Base-by-base conservation (phyloP, 2,797 vertebrate species). In the Phylloscopus collybita region DNA sequence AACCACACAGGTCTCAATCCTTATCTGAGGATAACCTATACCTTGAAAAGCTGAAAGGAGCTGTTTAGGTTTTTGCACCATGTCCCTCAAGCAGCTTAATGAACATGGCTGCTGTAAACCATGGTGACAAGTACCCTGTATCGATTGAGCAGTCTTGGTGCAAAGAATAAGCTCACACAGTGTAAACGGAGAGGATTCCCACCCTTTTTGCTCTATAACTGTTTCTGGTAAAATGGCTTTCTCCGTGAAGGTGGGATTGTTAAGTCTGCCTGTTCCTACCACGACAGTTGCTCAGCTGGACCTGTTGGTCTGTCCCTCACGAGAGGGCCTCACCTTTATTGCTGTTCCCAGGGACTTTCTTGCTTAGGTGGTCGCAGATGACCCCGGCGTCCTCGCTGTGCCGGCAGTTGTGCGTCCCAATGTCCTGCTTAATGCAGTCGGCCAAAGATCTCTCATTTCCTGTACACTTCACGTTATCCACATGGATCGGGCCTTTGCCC, bases 351-450 rank as follows among this genome's bases (percentile, higher is more conserved):
- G 91, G 88, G 45, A 60, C 79, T 91, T 96, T 98, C 97, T 83
- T 96, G 97, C 97, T 97, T 6, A 96, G 96, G 32, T 99, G 99
- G 96, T 99, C 98, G 26, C 99, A 99, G 94, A 99, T 99, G 67
- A 99, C 99, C 3, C 99, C 99, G 0, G 99, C 99, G 1, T 99
- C 99, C 97, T 99, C 99, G 2, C 98, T 99, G 82, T 99, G 99
- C 34, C 99, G 99, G 89, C 99, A 99, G 98, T 99, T 99, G 97
- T 99, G 99, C 0, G 34, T 98, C 64, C 99, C 99, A 0, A 98
- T 98, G 12, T 98, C 98, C 95, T 99, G 98, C 92, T 99, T 99
- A 92, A 99, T 98, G 93, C 99, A 99, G 96, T 99, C 99, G 15
- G 97, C 97, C 65, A 99, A 71, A 2, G 98, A 98, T 50, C 98